Base-by-base conservation (phyloP, 53 echinoderm and acorn worm genomes). In the Apostichopus leukothele region DNA sequence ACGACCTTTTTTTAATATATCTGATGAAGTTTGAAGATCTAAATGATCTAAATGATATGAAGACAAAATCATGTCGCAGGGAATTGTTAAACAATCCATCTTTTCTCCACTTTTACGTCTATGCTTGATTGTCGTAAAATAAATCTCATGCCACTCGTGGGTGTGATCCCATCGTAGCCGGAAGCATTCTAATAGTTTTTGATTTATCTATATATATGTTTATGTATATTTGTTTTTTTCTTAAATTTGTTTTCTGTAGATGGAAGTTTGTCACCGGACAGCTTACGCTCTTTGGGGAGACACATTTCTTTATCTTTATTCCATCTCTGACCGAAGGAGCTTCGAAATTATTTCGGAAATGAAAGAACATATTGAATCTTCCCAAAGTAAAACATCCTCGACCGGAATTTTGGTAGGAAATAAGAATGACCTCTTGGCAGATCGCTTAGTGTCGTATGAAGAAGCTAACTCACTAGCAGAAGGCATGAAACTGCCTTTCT, bases 231-330 rank as follows among this genome's bases (percentile, higher is more conserved):
- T 39, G 39, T 39, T 39, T 39, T 39, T 39, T 39, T 2, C 39
- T 39, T 39, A 39, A 39, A 12, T 53, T 21, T 19, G 13, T 83
- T 89, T 75, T 57, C 68, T 75, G 79, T 86, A 94, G 94, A 90
- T 90, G 77, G 88, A 93, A 52, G 79, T 89, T 13, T 92, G 95
- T 20, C 95, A 90, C 71, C 93, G 90, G 5, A 95, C 89, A 54
- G 92, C 93, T 3, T 95, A 95, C 85, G 93, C 96, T 0, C 89
- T 91, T 12, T 96, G 96, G 96, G 96, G 94, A 10, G 96, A 96
- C 16, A 92, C 96, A 2, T 96, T 96, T 53, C 73, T 96, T 16
- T 96, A 94, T 63, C 91, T 96, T 51, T 96, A 96, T 80, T 94
- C 96, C 2, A 90, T 96, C 14, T 85, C 91, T 8, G 96, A 96